phyloP scores from a whole-genome alignment of 2,888 invertebrate species.

The Nematopogon swammerdamellus region DNA sequence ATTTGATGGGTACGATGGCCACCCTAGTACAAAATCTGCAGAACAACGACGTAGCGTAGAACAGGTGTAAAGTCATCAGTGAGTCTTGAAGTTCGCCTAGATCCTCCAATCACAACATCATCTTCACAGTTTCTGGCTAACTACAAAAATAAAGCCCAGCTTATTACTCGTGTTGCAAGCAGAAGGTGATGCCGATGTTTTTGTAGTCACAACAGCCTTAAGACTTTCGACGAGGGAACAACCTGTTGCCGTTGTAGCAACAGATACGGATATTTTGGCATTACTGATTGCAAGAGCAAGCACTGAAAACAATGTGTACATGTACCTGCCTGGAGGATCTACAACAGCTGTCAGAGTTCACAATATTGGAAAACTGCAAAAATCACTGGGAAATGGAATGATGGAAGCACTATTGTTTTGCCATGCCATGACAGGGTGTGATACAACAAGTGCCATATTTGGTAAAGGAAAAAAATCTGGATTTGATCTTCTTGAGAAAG shows the following conservation, averaged over 20 bases:
- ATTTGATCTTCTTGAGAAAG: slow-evolving; percentile 1
- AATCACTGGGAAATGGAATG: too few relatives aligned
- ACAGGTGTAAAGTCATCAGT: not conserved
- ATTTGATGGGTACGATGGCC: not conserved
- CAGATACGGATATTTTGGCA: not conserved
- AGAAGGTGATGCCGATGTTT: slow-evolving; percentile 1
- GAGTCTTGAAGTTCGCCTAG: not conserved
- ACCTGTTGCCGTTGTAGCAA: slow-evolving; percentile 2
- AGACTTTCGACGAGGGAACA: slow-evolving; percentile 1
- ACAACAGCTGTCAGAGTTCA: too few relatives aligned
- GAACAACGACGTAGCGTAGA: not conserved
- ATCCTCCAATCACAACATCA: slow-evolving; percentile 1
- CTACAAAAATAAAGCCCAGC: not conserved
- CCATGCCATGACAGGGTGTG: not conserved
- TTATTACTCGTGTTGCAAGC: slow-evolving; percentile 2
- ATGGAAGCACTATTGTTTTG: too few relatives aligned
- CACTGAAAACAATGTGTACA: slow-evolving; percentile 1
- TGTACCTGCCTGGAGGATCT: not conserved
- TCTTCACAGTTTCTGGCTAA: slow-evolving; percentile 2
- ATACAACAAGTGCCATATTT: not conserved
- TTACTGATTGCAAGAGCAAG: too few relatives aligned
- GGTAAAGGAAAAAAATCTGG: not conserved
- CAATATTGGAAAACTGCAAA: too few relatives aligned
- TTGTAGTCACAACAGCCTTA: slow-evolving; percentile 1
- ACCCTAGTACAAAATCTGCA: not conserved